Evolutionary conservation across 2,888 invertebrate species (phyloP), one percentile per base, ranked within the genome.

Genomic region (Aphrophora alni): DNA sequence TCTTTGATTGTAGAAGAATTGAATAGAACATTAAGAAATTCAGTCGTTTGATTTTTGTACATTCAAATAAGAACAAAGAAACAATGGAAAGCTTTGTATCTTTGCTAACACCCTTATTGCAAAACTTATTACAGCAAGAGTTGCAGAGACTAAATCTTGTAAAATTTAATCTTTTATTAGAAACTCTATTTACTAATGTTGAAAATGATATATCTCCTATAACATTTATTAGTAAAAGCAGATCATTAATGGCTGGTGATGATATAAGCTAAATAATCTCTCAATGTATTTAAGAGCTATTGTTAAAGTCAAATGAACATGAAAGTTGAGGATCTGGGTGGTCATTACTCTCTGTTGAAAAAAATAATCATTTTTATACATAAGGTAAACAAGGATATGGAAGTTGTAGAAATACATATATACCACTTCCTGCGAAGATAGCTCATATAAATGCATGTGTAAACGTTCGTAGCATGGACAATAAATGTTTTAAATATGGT

Each of bases 321-420:
- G 76, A 76, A 76, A 28, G 28, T 14, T 21, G 76, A 76, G 76
- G 76, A 5, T 76, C 76, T 17, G 76, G 76, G 14, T 76, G 76
- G 76, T 33, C n/a, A 27, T 28, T 76, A 21, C 59, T 76, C 10
- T 7, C 33, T 7, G 33, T 33, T 33, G 33, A 33, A 33, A 33
- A 33, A 33, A 33, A 7, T 17, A 24, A 76, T 17, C n/a, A 69
- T 10, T 10, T 14, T 25, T 14, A 68, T 76, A 7, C 76, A 76
- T 24, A 76, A 76, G 33, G 24, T n/a, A n/a, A n/a, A n/a, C n/a
- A 69, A 12, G 76, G 76, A 5, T 76, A 76, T 68, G 69, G 76
- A 28, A 3, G 14, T 0, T 1, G 76, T 27, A 68, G 76, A 27
- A 76, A 68, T 33, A 76, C 59, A 8, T 76, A 68, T 33, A 59